These are phyloP conservation scores for Palythoa caribaeorum DNA, from an alignment of 92 coral and sea anemone species.

Conservation along the genomic window DNA sequence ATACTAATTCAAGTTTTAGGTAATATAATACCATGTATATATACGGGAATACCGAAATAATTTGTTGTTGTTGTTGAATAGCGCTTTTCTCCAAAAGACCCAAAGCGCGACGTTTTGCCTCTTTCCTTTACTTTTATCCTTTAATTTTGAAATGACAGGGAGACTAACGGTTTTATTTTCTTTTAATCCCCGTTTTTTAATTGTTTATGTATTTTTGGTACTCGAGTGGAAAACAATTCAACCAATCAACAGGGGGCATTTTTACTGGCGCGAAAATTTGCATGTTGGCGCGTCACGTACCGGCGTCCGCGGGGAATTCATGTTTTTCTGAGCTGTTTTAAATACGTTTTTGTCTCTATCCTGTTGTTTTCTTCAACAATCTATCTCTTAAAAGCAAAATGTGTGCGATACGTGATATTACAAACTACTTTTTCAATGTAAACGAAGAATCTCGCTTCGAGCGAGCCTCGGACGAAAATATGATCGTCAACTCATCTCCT, in stretches of 20 bases:
- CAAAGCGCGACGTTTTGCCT: too few relatives aligned
- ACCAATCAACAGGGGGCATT: constrained; percentile 76
- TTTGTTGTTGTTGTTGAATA: too few relatives aligned
- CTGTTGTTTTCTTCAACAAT: constrained; percentile 1
- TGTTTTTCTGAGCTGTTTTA: background rate
- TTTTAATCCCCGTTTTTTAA: too few relatives aligned
- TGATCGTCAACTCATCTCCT: constrained; percentile 69
- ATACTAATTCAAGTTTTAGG: too few relatives aligned
- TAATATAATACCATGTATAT: too few relatives aligned
- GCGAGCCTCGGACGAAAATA: constrained; percentile 78
- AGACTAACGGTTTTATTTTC: too few relatives aligned
- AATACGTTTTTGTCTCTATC: background rate
- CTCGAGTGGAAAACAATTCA: background rate
- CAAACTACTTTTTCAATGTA: constrained; percentile 60
- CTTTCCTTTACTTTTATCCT: too few relatives aligned
- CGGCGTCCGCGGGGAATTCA: background rate
- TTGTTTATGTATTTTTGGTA: too few relatives aligned
- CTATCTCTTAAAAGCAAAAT: constrained; percentile 32
- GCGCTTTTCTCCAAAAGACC: too few relatives aligned
- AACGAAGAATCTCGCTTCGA: constrained; percentile 48
- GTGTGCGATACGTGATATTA: constrained; percentile 81
- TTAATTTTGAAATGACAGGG: too few relatives aligned
- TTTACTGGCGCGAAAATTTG: constrained; percentile 85
- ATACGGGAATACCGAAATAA: too few relatives aligned
- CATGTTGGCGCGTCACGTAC: constrained; percentile 26